Base-by-base conservation (phyloP, 2,888 invertebrate genomes). In the Dromius quadrimaculatus region DNA sequence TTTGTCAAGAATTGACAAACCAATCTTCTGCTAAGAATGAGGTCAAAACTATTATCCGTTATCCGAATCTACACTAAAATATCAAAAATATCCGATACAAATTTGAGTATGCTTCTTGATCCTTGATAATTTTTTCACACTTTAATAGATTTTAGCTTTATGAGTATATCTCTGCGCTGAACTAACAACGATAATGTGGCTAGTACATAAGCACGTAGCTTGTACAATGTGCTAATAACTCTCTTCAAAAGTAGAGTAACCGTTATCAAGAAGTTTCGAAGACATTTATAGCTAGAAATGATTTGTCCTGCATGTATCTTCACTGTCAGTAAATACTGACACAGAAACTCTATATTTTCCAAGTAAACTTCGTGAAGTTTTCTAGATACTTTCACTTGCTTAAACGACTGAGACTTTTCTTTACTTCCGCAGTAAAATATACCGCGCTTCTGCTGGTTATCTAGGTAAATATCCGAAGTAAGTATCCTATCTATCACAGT, bases 141-240 rank as follows among this genome's bases (percentile, higher is more conserved):
- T n/a, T n/a, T n/a, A n/a, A n/a, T n/a, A n/a, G n/a, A n/a, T n/a
- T n/a, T n/a, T n/a, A n/a, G n/a, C n/a, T n/a, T n/a, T n/a, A n/a
- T n/a, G n/a, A n/a, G n/a, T n/a, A n/a, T n/a, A n/a, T n/a, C 59
- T 36, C n/a, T 20, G 36, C 36, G 36, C 9, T 34, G 59, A 59
- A 59, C 59, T 36, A 59, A 59, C 59, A 59, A 59, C 19, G 59
- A 59, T 59, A 59, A 59, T 59, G 59, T 19, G 59, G 36, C 59
- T 36, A 59, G 59, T 59, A 59, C 59, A 59, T 59, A 59, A 59
- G 59, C 59, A 59, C 59, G 59, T 59, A 59, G 59, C 36, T 59
- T 59, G 36, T 36, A 36, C 13, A n/a, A 20, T 34, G 34, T 19
- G 28, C 50, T 28, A 36, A 36, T 59, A 59, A 59, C 59, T 59